phyloP scores from a whole-genome alignment of 2,113 vertebrate genomes.

The Paradisaea rubra region DNA sequence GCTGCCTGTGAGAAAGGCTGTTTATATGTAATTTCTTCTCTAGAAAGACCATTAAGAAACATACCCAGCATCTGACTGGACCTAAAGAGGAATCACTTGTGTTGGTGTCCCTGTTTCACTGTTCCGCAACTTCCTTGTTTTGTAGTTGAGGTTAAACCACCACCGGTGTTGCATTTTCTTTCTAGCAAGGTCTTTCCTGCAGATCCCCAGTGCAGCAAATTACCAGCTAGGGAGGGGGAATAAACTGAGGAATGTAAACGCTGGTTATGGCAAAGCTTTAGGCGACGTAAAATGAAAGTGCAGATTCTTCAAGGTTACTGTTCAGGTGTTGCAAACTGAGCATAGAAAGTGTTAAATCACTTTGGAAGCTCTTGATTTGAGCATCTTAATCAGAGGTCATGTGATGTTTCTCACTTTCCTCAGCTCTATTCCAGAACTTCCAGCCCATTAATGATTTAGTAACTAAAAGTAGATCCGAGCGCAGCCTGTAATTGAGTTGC shows the following conservation, averaged over 20 bases:
- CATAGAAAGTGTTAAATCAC: background rate
- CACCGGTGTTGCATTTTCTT: background rate
- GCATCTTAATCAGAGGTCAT: background rate
- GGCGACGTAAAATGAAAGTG: background rate
- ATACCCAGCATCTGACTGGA: background rate
- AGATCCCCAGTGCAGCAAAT: background rate
- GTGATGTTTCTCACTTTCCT: background rate
- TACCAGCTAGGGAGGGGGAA: background rate
- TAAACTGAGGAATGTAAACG: background rate
- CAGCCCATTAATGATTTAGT: background rate
- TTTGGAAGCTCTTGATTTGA: background rate
- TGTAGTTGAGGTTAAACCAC: constrained; percentile 18
- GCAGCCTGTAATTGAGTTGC: background rate
- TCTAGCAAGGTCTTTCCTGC: background rate
- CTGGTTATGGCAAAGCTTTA: background rate
- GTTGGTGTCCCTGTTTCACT: background rate
- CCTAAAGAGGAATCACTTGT: background rate
- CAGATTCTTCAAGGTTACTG: background rate
- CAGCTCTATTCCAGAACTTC: background rate
- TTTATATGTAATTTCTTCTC: background rate
- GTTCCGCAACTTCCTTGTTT: background rate
- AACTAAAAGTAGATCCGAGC: background rate
- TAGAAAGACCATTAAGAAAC: background rate
- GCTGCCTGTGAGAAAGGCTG: background rate
- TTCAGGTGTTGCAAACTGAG: background rate